These are phyloP conservation scores for Parauchenoglanis punctatus DNA, from an alignment of 2,797 vertebrate genomes.

Conservation along the genomic window DNA sequence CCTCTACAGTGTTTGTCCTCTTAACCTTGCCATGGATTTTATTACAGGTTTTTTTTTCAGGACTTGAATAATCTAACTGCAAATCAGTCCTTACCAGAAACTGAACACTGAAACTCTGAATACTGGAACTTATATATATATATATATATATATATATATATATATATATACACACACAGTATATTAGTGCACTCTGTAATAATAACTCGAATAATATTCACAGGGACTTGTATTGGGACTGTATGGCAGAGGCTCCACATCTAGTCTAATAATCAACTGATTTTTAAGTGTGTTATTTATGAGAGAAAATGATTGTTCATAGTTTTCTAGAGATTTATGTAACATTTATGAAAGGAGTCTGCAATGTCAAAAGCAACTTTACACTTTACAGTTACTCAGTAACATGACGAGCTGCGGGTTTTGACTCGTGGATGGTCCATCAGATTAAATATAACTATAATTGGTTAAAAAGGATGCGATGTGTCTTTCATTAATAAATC, in stretches of 20 bases:
- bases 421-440: neutral
- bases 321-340: neutral
- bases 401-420: neutral
- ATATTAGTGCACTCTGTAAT: neutral
- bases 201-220: no score
- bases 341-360: neutral
- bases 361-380: no score
- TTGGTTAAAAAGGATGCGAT: neutral
- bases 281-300: neutral
- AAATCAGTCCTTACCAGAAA: neutral
- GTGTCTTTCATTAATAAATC: neutral
- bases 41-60: neutral
- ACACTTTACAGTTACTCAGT: neutral
- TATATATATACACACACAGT: no score
- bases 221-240: neutral
- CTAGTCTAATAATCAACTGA: neutral
- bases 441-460: neutral
- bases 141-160: no score
- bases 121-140: neutral
- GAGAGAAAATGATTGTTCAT: neutral
- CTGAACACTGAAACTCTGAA: neutral
- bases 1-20: neutral
- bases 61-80: neutral
- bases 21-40: neutral
- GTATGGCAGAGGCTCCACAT: neutral